Evolutionary conservation across 2,888 invertebrate species (phyloP), one percentile per base, ranked within the genome.

Genomic region (Macrophya annulata): DNA sequence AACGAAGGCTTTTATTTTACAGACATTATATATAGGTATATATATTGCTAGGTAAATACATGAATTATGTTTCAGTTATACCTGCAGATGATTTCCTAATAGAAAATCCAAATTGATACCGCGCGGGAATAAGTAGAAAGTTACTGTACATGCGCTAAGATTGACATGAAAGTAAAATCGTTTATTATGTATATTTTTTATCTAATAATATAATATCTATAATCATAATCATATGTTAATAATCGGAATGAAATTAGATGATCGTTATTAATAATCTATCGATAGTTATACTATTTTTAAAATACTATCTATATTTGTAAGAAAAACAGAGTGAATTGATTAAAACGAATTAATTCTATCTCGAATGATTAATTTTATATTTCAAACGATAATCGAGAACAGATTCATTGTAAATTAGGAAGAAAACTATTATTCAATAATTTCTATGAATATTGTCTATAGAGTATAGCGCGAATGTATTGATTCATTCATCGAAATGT

Each of bases 131-230:
- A n/a, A 77, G 77, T 77, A 77, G 77, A 77, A 77, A 77, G 77
- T 77, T 77, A 37, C 37, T n/a, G 31, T 43, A 55, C 15, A 71
- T 77, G 77, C 55, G 77, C 55, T 51, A 51, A 51, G 37, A 77
- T 37, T 77, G 77, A 55, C 25, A 77, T 77, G 77, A 77, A 77
- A 77, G 77, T 77, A 77, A 77, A 77, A 77, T 77, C 77, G 55
- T 77, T 48, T 55, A 43, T 77, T 77, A 37, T 43, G 48, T 31
- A 48, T 45, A 21, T 77, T 77, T 77, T 77, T 55, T 37, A 77
- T 55, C 31, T 37, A 37, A 77, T 43, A 25, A 25, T n/a, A 72
- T n/a, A 72, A 71, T n/a, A 74, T 8, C 31, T 62, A 72, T 72
- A 37, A 12, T n/a, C 55, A 8, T 12, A 21, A 25, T 25, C 0